Percentiles rank a stretch among this genome's conserved stretches.
phyloP scores from a whole-genome alignment of 2,888 invertebrate species.

The Leptinotarsa tumamoca region DNA sequence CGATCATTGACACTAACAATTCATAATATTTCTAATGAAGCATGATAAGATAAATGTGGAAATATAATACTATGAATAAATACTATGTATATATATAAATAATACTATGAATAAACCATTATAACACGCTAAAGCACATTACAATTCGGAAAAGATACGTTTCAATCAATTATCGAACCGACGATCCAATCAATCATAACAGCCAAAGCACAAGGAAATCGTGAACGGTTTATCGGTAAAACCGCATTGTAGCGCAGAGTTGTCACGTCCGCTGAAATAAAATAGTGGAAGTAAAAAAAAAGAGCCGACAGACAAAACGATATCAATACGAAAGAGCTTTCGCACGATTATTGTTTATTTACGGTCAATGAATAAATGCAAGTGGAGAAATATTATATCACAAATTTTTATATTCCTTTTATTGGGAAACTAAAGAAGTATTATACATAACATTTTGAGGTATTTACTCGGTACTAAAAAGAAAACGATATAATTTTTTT shows the following conservation, averaged over 20 bases:
- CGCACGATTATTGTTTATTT: background rate
- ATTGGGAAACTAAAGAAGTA: no score
- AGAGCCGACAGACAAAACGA: background rate
- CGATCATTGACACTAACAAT: no score
- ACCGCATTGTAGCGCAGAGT: background rate
- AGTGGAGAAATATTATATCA: no score
- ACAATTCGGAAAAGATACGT: background rate
- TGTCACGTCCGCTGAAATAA: background rate
- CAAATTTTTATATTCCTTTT: no score
- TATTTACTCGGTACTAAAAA: no score
- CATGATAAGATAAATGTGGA: background rate
- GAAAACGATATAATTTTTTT: no score
- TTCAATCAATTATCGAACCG: background rate
- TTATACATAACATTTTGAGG: no score
- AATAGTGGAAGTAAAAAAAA: background rate
- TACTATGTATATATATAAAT: no score
- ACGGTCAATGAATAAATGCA: no score
- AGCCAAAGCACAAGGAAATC: slow-evolving; percentile 1
- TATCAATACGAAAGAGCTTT: slow-evolving; percentile 5
- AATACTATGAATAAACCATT: background rate
- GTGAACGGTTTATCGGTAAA: background rate
- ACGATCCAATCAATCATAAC: slow-evolving; percentile 8
- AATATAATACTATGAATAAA: background rate
- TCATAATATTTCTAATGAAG: no score
- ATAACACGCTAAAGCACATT: background rate